Percentiles rank a stretch among this genome's conserved stretches.
Evolutionary conservation across 1,140 invertebrate genomes (phyloP).

Genomic region (Hormaphis cornu): DNA sequence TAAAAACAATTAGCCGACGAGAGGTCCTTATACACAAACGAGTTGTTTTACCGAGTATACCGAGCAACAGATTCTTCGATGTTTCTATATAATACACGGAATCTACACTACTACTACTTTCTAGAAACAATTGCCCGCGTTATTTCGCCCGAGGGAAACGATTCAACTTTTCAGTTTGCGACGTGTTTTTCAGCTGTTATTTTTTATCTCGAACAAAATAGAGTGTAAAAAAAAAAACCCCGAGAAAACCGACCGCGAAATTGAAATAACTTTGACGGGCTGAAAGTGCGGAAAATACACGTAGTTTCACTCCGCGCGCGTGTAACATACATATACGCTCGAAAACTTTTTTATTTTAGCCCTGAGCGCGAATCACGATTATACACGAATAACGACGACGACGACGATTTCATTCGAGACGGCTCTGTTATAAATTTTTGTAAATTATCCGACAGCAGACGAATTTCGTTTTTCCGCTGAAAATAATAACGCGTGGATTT

Average conservation of each 20-base stretch:
- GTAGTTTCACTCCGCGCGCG: too few relatives aligned
- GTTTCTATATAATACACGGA: not conserved
- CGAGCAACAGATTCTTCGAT: constrained; percentile 21
- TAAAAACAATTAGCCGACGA: constrained; percentile 21
- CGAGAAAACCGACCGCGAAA: not conserved
- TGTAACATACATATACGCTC: not conserved
- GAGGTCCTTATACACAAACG: constrained; percentile 23
- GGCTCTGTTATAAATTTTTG: too few relatives aligned
- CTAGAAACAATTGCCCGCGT: constrained; percentile 17
- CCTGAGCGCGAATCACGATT: not conserved
- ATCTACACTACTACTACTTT: constrained; percentile 4
- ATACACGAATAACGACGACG: too few relatives aligned
- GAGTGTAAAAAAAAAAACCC: not conserved
- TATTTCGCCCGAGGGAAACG: constrained; percentile 20
- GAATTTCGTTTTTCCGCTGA: not conserved
- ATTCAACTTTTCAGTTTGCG: constrained; percentile 19
- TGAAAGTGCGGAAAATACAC: too few relatives aligned
- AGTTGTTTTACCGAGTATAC: constrained; percentile 3
- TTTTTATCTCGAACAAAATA: constrained; percentile 11
- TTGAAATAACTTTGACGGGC: not conserved
- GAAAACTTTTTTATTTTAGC: not conserved
- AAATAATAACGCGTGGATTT: not conserved
- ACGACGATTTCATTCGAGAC: too few relatives aligned
- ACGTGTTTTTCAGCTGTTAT: not conserved
- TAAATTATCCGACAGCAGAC: not conserved